These are phyloP conservation scores for Arrhopalites spinosus DNA, from an alignment of 2,888 invertebrate genomes.

Conservation along the genomic window DNA sequence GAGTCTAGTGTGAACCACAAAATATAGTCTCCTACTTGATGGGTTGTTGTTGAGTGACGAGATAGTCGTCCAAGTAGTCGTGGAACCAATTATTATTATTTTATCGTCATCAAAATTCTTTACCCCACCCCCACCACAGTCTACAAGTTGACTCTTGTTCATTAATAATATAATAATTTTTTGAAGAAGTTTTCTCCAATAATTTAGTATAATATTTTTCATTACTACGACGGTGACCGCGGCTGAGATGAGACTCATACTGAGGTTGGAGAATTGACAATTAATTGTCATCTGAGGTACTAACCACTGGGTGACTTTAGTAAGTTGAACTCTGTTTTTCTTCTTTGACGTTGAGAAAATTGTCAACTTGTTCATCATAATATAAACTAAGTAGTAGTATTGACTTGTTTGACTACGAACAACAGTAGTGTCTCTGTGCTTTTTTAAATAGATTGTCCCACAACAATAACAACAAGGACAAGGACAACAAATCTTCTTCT, in stretches of 20 bases:
- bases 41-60: background rate
- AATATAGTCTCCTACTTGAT: slow-evolving; percentile 23
- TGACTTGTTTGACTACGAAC: slow-evolving; percentile 28
- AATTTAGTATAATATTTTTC: too few relatives aligned
- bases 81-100: too few relatives aligned
- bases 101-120: too few relatives aligned
- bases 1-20: slow-evolving; percentile 2
- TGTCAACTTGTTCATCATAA: background rate
- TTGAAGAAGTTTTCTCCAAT: too few relatives aligned
- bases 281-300: background rate
- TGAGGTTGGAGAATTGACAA: background rate
- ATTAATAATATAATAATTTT: too few relatives aligned
- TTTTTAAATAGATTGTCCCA: background rate
- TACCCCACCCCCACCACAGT: too few relatives aligned
- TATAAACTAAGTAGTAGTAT: slow-evolving; percentile 18
- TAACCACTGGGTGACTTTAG: background rate
- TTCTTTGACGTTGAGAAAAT: slow-evolving; percentile 11
- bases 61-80: too few relatives aligned
- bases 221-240: background rate
- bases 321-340: background rate
- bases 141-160: too few relatives aligned
- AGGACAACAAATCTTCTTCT: background rate
- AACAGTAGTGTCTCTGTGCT: background rate
- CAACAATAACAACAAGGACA: background rate
- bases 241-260: background rate